Base-by-base conservation (phyloP, 2,113 vertebrate genomes). In the Lamprotornis superbus region DNA sequence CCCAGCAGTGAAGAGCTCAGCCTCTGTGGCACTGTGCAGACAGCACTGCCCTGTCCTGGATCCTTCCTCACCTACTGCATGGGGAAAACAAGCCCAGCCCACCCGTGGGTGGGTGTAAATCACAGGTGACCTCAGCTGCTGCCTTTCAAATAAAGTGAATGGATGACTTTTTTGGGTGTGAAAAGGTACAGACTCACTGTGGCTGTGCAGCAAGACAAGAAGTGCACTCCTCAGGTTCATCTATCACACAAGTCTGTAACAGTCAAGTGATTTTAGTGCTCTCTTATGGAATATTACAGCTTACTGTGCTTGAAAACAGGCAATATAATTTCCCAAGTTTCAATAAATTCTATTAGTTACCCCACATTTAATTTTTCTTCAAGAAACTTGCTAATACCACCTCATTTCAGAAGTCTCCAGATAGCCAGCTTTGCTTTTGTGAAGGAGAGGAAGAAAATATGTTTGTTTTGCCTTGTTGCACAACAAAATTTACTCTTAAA, bases 301-400 rank as follows among this genome's bases (percentile, higher is more conserved):
- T 77, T 74, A 39, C 24, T 52, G 35, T 52, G 24, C 68, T 67
- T 74, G 30, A 31, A 76, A 94, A 79, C 30, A 40, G 15, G 35
- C 46, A 65, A 47, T 69, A 65, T 27, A 57, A 63, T 64, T 84
- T 73, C 59, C 9, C 44, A 77, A 61, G 33, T 80, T 92, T 81
- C 76, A 9, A 4, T 87, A 78, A 84, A 95, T 64, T 80, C 65
- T 67, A 52, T 75, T 90, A 83, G 77, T 56, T 87, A 60, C 19
- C 30, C 33, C 44, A 87, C 35, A 87, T 85, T 77, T 77, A 76
- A 22, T 70, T 90, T 83, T 90, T 85, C 73, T 91, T 73, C 44
- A 46, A 71, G 44, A 52, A 91, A 17, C 28, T 90, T 57, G 42
- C 42, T 69, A 63, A 65, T 39, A 68, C 24, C 49, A 70, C 22